These are phyloP conservation scores for Cotesia glomerata DNA, from an alignment of 1,140 invertebrate genomes.

Conservation along the genomic window DNA sequence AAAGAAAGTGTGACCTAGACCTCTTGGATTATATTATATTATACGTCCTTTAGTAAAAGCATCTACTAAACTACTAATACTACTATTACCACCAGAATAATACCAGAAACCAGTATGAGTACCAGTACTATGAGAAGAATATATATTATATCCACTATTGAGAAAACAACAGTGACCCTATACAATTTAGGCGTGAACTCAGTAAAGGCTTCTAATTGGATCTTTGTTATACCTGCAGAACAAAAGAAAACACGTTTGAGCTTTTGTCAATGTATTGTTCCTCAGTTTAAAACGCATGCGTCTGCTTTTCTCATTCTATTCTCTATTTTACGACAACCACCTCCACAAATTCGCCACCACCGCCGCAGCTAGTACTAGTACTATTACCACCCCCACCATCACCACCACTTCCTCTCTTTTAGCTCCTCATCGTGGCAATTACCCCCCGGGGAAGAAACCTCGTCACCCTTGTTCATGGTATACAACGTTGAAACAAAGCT, in stretches of 20 bases:
- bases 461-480: background rate
- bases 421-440: constrained; percentile 2
- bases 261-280: constrained; percentile 19
- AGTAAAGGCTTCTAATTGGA: constrained; percentile 26
- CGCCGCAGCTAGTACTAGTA: no score
- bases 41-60: background rate
- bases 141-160: background rate
- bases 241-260: background rate
- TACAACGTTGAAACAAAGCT: background rate
- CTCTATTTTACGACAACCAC: no score
- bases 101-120: no score
- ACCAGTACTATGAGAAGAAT: no score
- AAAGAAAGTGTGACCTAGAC: constrained; percentile 25
- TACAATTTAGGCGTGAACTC: constrained; percentile 22
- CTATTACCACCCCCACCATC: no score
- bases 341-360: no score
- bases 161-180: background rate
- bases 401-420: background rate
- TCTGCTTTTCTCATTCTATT: no score
- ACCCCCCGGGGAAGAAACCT: background rate
- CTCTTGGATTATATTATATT: background rate
- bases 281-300: constrained; percentile 1
- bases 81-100: background rate
- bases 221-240: constrained; percentile 21
- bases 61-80: background rate